phyloP scores from a whole-genome alignment of 2,888 invertebrate species.

The Drosophila heteroneura region DNA sequence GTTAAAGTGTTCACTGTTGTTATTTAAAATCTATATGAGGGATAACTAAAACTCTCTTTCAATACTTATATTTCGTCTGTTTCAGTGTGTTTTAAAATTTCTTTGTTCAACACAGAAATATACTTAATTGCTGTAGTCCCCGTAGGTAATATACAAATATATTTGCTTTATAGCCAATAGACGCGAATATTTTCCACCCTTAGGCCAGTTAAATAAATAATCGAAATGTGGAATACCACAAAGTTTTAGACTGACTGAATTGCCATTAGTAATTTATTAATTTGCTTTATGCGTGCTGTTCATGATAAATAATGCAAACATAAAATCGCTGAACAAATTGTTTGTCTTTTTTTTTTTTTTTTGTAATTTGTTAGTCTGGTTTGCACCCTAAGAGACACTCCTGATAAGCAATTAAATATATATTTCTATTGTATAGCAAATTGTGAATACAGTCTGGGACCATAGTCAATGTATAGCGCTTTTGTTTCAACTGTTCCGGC shows the following conservation, averaged over 20 bases:
- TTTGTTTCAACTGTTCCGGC: constrained; percentile 36
- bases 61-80: not conserved
- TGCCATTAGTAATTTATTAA: constrained; percentile 53
- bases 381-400: constrained; percentile 18
- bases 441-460: constrained; percentile 50
- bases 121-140: constrained; percentile 4
- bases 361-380: constrained; percentile 17
- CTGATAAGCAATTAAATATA: constrained; percentile 59
- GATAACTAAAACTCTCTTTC: not conserved
- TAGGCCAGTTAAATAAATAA: constrained; percentile 40
- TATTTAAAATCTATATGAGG: not conserved
- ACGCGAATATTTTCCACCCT: constrained; percentile 31
- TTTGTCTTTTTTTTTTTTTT: not conserved
- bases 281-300: constrained; percentile 52
- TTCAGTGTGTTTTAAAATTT: not conserved
- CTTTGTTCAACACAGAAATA: not conserved
- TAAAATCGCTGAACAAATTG: constrained; percentile 38
- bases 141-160: constrained; percentile 5
- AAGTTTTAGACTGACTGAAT: constrained; percentile 44
- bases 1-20: not conserved
- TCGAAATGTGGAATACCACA: constrained; percentile 38
- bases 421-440: constrained; percentile 51
- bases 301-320: constrained; percentile 41
- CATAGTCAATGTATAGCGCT: constrained; percentile 42
- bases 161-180: constrained; percentile 19